A percentile compares a stretch with the other conserved stretches of the same genome.
Evolutionary conservation across 37 sponge, comb jelly and placozoan genomes (phyloP).

Genomic region (Sycon ciliatum): DNA sequence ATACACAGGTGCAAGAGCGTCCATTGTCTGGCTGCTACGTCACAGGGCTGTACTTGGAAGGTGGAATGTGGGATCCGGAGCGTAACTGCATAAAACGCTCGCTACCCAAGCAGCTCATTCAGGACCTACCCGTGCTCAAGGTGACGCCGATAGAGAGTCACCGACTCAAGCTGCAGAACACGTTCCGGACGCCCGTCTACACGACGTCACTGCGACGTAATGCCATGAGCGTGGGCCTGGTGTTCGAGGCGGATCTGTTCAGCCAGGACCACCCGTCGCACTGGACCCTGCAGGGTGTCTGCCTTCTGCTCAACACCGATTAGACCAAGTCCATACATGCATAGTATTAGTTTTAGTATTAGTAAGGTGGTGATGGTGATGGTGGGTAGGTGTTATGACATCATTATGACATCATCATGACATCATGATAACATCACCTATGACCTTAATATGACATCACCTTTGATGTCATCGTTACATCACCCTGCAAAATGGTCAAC

Average conservation of each 20-base stretch:
- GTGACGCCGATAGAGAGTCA: constrained; percentile 95
- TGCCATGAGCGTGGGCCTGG: constrained; percentile 96
- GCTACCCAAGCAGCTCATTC: constrained; percentile 84
- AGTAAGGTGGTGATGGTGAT: too few relatives aligned
- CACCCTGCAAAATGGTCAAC: too few relatives aligned
- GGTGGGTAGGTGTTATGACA: too few relatives aligned
- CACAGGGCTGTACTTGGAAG: constrained; percentile 89
- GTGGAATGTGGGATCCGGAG: constrained; percentile 75
- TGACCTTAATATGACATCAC: too few relatives aligned
- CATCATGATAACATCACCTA: too few relatives aligned
- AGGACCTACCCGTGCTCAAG: constrained; percentile 88
- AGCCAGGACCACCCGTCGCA: constrained; percentile 92
- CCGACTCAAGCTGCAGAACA: constrained; percentile 94
- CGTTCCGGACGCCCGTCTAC: constrained; percentile 91
- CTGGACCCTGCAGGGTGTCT: constrained; percentile 92
- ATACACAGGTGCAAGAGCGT: background rate
- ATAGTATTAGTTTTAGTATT: too few relatives aligned
- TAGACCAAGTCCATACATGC: constrained; percentile 19
- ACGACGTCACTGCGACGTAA: constrained; percentile 88
- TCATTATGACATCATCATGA: too few relatives aligned
- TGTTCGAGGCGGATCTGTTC: constrained; percentile 93
- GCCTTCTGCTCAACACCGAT: constrained; percentile 92
- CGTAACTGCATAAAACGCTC: constrained; percentile 61
- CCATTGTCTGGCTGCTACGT: constrained; percentile 75
- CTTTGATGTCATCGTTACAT: too few relatives aligned